Base-by-base conservation (phyloP, 2,888 invertebrate species). In the Hartigia nigra region DNA sequence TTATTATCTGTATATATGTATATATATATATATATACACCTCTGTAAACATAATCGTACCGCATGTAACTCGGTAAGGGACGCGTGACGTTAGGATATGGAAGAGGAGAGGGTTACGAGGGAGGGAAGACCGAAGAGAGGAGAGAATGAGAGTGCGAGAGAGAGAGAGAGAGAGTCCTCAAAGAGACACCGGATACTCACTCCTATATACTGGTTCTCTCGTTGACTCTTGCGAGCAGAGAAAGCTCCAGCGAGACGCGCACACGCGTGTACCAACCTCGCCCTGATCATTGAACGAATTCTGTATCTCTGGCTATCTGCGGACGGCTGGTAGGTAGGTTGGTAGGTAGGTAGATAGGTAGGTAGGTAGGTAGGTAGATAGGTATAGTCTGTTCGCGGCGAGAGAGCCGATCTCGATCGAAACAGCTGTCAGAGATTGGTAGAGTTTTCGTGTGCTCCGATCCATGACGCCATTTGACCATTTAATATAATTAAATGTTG, bases 111-210 rank as follows among this genome's bases (percentile, higher is more conserved):
- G 39, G 39, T 23, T 9, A 39, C 23, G 39, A 5, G 39, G 23
- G 39, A 39, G 39, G 39, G 39, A 39, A 39, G 39, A 14, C 39
- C 39, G 14, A 39, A 77, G 81, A 74, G 70, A 77, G 77, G 70
- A 77, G 77, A 76, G n/a, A 74, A 76, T 77, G 69, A 80, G 36
- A 39, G 69, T 75, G 4, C 12, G 72, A 74, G 74, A 77, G 31
- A 78, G 39, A 69, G 74, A 74, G 81, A 80, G 77, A 77, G 79
- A 78, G 79, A 81, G 78, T 78, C 76, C 80, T 76, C 34, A 4
- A 72, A 75, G 78, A 81, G 84, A 84, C 82, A 86, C 81, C 77
- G 83, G 83, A 85, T 81, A 86, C 82, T 82, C 80, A 79, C 76
- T 80, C 83, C 79, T 78, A 75, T 23, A 55, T 75, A 77, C 77